These are phyloP conservation scores for Euphonia xanthogaster DNA, from an alignment of 2,797 vertebrate species.

Conservation along the genomic window DNA sequence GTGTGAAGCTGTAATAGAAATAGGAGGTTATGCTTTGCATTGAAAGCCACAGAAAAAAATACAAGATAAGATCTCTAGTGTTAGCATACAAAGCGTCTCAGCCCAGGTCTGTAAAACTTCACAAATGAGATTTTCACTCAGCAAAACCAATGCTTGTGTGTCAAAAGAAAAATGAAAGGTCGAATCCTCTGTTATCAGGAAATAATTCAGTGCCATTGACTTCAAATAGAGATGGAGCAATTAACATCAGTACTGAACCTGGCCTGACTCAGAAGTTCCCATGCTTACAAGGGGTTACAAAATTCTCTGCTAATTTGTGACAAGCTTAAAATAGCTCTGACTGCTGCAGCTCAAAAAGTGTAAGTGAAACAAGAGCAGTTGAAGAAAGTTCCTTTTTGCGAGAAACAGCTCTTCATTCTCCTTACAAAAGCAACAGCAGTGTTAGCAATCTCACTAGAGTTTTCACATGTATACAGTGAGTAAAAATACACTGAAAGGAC, in stretches of 20 bases:
- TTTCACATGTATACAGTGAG: background rate
- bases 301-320: background rate
- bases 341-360: background rate
- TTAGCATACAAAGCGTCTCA: background rate
- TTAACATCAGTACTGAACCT: background rate
- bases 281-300: background rate
- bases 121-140: conserved; percentile 8
- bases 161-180: background rate
- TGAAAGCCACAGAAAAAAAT: background rate
- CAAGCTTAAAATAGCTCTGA: background rate
- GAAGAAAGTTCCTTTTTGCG: background rate
- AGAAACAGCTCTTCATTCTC: background rate
- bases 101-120: background rate
- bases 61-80: background rate
- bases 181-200: background rate
- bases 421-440: background rate
- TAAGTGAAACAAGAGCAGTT: background rate
- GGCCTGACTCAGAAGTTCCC: background rate
- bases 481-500: background rate
- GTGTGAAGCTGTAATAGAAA: background rate
- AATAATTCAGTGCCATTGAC: background rate
- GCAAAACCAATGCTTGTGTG: background rate
- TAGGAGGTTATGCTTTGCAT: background rate
- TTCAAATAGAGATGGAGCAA: background rate
- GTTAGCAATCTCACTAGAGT: background rate